Percentiles rank a stretch among this genome's conserved stretches.
Evolutionary conservation across 2,113 vertebrate genomes (phyloP).

Genomic region (Phylloscopus trochilus): DNA sequence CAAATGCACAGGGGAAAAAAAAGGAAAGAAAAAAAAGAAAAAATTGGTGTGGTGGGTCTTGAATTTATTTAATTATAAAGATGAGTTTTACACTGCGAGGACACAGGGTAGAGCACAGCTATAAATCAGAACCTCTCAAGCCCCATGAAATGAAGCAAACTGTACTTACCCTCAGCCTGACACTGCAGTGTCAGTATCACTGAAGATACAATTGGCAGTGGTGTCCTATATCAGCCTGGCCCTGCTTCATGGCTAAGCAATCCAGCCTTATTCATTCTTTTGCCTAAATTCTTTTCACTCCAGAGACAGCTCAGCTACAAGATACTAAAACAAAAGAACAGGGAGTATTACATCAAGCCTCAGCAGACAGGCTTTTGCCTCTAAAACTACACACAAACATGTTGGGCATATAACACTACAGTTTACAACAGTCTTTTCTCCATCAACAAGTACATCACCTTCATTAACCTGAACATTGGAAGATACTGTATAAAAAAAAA

Average conservation of each 20-base stretch:
- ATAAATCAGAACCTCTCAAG: neutral
- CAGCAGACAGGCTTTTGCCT: neutral
- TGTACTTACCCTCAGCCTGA: neutral
- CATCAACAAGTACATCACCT: neutral
- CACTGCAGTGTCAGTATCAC: neutral
- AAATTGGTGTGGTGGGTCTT: accelerated
- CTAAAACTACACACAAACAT: neutral
- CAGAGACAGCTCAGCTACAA: neutral
- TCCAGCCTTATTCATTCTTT: neutral
- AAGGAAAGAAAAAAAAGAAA: neutral
- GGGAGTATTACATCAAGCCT: neutral
- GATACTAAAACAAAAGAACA: neutral
- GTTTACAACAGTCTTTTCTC: neutral
- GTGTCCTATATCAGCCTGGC: neutral
- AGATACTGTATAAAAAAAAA: neutral
- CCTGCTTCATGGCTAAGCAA: neutral
- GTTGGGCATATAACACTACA: neutral
- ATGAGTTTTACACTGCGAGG: neutral
- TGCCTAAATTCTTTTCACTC: neutral
- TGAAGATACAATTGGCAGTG: neutral
- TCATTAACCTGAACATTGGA: neutral
- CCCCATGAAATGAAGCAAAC: neutral
- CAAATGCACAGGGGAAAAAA: neutral
- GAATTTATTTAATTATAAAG: neutral
- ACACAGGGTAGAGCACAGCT: neutral